Evolutionary conservation across 2,113 vertebrate species (phyloP), one percentile per base, ranked within the genome.

Genomic region (Falcunculus frontatus): DNA sequence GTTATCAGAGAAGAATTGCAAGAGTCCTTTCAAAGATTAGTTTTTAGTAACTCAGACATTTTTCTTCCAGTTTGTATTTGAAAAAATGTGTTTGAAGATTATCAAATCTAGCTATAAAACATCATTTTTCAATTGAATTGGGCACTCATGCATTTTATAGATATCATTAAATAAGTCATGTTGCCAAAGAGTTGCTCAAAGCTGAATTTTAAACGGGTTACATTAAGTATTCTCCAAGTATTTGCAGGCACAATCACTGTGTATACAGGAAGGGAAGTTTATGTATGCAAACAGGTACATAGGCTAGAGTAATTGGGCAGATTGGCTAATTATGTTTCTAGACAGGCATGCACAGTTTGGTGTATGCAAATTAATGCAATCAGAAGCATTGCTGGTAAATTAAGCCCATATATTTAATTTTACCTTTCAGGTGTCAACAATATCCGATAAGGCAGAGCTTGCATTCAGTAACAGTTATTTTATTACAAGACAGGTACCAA

Each of bases 201-300:
- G 42, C 46, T 63, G 25, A 47, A 74, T 85, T 84, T 88, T 59
- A 30, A 37, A 1, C 1, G 11, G 11, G 6, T 82, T 80, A 13
- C 47, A 47, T 92, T 85, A 81, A 81, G 22, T 49, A 59, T 92
- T 86, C 72, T 57, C 41, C 21, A 63, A 85, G 68, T 88, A 84
- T 85, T 88, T 88, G 18, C 44, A 87, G 74, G 60, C 69, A 70
- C 7, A 25, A 95, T 96, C 82, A 63, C 46, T 91, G 79, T 96
- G 90, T 93, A 77, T 77, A 74, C 79, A 75, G 75, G 80, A 96
- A 86, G 59, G 70, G 67, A 80, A 59, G 75, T 80, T 96, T 93
- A 70, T 97, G 95, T 96, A 94, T 96, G 95, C 95, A 92, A 97
- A 96, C 90, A 96, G 92, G 90, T 90, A 94, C 89, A 44, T 74